Evolutionary conservation across 1,140 invertebrate species (phyloP).

Genomic region (Hypothenemus hampei): DNA sequence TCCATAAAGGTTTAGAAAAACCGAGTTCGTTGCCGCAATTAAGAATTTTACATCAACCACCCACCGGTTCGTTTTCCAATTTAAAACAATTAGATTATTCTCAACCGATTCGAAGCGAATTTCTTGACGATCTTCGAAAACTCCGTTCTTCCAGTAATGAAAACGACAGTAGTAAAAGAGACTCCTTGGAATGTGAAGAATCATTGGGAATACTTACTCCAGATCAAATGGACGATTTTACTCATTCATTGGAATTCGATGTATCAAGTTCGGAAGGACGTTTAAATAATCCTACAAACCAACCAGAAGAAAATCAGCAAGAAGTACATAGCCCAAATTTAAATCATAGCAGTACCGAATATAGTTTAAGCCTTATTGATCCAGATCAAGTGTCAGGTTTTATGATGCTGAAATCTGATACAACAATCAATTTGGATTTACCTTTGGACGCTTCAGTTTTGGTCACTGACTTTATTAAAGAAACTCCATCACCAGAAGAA

Average conservation of each 20-base stretch:
- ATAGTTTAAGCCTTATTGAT: conserved; percentile 40
- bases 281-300: conserved; percentile 80
- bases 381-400: conserved; percentile 33
- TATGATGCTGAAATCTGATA: conserved; percentile 44
- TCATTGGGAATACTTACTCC: conserved; percentile 80
- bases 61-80: neutral
- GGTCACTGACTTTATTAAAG: conserved; percentile 46
- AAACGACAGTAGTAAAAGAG: conserved; percentile 34
- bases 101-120: conserved; percentile 9
- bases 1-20: conserved; percentile 8
- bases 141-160: conserved; percentile 1
- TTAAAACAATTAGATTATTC: conserved; percentile 1
- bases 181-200: conserved; percentile 52
- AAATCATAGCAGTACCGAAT: conserved; percentile 32
- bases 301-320: conserved; percentile 46
- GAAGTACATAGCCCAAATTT: conserved; percentile 36
- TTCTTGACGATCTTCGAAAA: conserved; percentile 14
- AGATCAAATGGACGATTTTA: conserved; percentile 74
- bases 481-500: conserved; percentile 77
- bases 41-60: neutral
- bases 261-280: conserved; percentile 77
- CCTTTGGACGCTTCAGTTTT: conserved; percentile 47
- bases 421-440: conserved; percentile 55
- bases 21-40: conserved; percentile 29
- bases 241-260: conserved; percentile 47